These are phyloP conservation scores for Drosophila limbata DNA, from an alignment of 2,888 invertebrate species.

Conservation along the genomic window DNA sequence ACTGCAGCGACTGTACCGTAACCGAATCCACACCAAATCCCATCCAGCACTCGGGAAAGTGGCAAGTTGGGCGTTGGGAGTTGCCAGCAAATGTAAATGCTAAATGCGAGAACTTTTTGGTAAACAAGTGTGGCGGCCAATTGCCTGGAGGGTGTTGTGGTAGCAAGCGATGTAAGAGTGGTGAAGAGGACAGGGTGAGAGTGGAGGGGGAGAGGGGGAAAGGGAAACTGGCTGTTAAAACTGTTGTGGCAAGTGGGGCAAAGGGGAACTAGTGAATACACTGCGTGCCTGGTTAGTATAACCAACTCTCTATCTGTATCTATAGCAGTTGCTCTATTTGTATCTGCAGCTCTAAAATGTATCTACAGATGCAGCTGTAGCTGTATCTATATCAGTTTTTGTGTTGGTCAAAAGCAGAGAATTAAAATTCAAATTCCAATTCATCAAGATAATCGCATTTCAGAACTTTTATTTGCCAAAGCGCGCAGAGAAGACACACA, in stretches of 20 bases:
- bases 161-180: background rate
- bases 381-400: conserved; percentile 34
- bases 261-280: background rate
- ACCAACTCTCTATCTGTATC: conserved; percentile 17
- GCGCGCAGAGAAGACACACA: conserved; percentile 55
- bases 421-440: conserved; percentile 83
- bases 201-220: background rate
- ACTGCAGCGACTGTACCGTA: conserved; percentile 20
- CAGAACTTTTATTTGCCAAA: conserved; percentile 82
- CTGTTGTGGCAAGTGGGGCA: conserved; percentile 14
- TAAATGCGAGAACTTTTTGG: conserved; percentile 67
- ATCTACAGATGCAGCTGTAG: conserved; percentile 2
- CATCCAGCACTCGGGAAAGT: conserved; percentile 9
- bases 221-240: conserved; percentile 1
- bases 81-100: conserved; percentile 44
- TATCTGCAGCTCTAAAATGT: conserved; percentile 11
- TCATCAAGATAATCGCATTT: conserved; percentile 84
- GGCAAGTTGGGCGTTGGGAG: conserved; percentile 29
- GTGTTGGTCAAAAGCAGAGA: conserved; percentile 73
- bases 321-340: conserved; percentile 2
- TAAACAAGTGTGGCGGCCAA: conserved; percentile 66
- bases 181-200: too few species aligned
- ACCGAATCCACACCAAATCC: conserved; percentile 23
- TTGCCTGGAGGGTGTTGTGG: conserved; percentile 37
- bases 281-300: conserved; percentile 16